phyloP scores from a whole-genome alignment of 2,888 invertebrate species.

The Leptinotarsa peninsularis region DNA sequence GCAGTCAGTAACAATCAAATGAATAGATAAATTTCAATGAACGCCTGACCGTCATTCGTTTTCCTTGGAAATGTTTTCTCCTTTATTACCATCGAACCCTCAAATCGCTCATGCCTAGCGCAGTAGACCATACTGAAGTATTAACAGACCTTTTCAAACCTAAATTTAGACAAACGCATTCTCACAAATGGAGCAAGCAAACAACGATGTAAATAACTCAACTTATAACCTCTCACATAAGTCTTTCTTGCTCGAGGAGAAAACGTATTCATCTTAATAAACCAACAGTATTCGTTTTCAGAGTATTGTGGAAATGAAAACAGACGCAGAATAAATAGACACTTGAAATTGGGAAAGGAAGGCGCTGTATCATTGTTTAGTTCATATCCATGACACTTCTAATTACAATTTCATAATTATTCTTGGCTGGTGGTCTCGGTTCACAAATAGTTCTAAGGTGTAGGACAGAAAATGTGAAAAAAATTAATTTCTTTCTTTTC shows the following conservation, averaged over 20 bases:
- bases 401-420: neutral
- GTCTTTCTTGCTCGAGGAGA: constrained; percentile 31
- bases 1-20: neutral
- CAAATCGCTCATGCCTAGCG: neutral
- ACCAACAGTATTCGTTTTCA: constrained; percentile 21
- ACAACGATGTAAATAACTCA: constrained; percentile 39
- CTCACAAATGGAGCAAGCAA: constrained; percentile 20
- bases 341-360: constrained; percentile 3
- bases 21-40: neutral
- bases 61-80: neutral
- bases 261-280: constrained; percentile 38
- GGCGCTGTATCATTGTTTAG: neutral
- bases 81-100: neutral
- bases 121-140: constrained; percentile 6
- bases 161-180: constrained; percentile 35
- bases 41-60: neutral
- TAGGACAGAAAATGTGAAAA: too few species aligned
- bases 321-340: constrained; percentile 22
- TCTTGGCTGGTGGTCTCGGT: too few species aligned
- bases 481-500: too few species aligned
- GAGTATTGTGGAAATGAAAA: constrained; percentile 23
- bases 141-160: constrained; percentile 26
- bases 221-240: constrained; percentile 34
- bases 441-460: too few species aligned
- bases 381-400: neutral